Percentiles rank a stretch among this genome's conserved stretches.
phyloP scores from a whole-genome alignment of 2,888 invertebrate genomes.

The Ypsolopha sequella region DNA sequence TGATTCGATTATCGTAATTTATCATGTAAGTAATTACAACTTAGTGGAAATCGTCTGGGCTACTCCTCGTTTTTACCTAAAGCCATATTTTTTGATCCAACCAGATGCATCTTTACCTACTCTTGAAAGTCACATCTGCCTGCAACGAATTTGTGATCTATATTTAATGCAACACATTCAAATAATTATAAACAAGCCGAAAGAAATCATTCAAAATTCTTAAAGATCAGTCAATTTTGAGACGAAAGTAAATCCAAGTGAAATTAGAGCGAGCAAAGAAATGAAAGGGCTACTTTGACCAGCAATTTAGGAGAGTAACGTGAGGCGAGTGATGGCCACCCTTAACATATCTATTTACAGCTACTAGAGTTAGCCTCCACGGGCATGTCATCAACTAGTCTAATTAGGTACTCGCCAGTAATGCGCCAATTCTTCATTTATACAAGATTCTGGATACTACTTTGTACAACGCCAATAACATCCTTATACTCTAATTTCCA shows the following conservation, averaged over 20 bases:
- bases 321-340: conserved; percentile 43
- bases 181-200: conserved; percentile 23
- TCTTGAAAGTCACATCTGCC: too few species aligned
- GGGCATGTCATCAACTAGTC: conserved; percentile 61
- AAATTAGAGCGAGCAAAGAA: not conserved
- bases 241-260: not conserved
- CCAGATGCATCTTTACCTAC: too few species aligned
- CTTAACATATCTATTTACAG: conserved; percentile 52
- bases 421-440: conserved; percentile 67
- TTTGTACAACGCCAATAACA: conserved; percentile 69
- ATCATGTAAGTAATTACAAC: too few species aligned
- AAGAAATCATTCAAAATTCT: conserved; percentile 30
- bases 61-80: too few species aligned
- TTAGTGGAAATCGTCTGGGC: too few species aligned
- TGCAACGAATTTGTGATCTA: not conserved
- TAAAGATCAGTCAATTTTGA: conserved; percentile 33
- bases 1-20: too few species aligned
- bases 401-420: conserved; percentile 72
- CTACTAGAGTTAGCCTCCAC: conserved; percentile 51
- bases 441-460: conserved; percentile 51
- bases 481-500: conserved; percentile 53
- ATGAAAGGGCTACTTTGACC: not conserved
- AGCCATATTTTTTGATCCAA: too few species aligned
- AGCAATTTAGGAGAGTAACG: conserved; percentile 44
- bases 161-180: not conserved